Percentiles rank a stretch among this genome's conserved stretches.
These are phyloP conservation scores for Polylopha cassiicola DNA, from an alignment of 2,888 invertebrate species.

Conservation along the genomic window DNA sequence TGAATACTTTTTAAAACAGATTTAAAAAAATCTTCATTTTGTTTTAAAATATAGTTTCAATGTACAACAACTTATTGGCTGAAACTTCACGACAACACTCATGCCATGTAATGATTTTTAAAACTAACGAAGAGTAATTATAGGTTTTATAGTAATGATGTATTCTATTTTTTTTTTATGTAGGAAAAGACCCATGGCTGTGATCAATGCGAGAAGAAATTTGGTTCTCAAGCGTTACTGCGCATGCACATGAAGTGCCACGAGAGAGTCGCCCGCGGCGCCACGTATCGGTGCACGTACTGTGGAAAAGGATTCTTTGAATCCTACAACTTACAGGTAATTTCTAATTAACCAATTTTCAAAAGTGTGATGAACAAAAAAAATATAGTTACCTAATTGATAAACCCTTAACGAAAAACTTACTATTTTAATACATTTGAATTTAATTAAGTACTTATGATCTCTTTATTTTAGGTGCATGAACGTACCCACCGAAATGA, in stretches of 20 bases:
- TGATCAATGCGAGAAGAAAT: slow-evolving; percentile 57
- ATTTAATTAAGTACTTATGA: not conserved
- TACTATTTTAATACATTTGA: not conserved
- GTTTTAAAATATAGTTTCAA: too few relatives aligned
- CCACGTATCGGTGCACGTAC: slow-evolving; percentile 56
- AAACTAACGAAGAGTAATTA: too few relatives aligned
- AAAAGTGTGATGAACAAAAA: too few relatives aligned
- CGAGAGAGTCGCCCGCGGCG: slow-evolving; percentile 46
- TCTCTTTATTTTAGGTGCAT: slow-evolving; percentile 46
- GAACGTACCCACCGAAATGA: slow-evolving; percentile 67
- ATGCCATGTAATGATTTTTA: too few relatives aligned
- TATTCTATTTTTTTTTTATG: slow-evolving; percentile 1
- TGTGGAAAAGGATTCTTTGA: slow-evolving; percentile 68
- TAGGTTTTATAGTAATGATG: not conserved
- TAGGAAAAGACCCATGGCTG: slow-evolving; percentile 66
- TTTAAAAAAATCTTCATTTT: too few relatives aligned
- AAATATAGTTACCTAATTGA: too few relatives aligned
- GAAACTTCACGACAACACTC: too few relatives aligned
- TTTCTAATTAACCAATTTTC: too few relatives aligned
- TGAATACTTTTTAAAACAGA: too few relatives aligned
- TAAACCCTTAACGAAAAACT: too few relatives aligned
- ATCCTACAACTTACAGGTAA: slow-evolving; percentile 54
- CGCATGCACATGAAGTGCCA: slow-evolving; percentile 64
- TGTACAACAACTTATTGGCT: too few relatives aligned
- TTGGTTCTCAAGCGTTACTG: slow-evolving; percentile 54